phyloP scores from a whole-genome alignment of 2,797 vertebrate species.

The Lindbergichthys nudifrons region DNA sequence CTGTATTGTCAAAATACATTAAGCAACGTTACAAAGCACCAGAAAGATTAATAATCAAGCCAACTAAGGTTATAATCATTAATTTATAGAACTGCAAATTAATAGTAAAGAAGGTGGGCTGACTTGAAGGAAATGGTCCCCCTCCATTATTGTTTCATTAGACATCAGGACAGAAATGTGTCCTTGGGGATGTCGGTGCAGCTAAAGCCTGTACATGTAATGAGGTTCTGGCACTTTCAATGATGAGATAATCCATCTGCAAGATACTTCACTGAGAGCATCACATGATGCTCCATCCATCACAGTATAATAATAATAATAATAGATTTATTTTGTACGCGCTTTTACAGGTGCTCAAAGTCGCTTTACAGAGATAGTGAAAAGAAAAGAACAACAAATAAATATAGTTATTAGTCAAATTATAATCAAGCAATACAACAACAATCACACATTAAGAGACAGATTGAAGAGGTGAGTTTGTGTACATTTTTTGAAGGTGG shows the following conservation, averaged over 20 bases:
- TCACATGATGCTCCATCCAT: not conserved
- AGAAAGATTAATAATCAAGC: not conserved
- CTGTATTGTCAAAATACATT: not conserved
- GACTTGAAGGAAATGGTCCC: constrained; percentile 21
- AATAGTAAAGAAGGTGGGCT: constrained; percentile 11
- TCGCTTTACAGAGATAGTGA: no score
- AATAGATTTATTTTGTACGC: no score
- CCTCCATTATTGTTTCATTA: constrained; percentile 29
- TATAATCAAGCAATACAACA: no score
- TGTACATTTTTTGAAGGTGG: no score
- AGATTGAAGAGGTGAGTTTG: no score
- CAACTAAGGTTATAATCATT: not conserved
- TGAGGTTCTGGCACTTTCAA: constrained; percentile 54
- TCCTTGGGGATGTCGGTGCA: constrained; percentile 49
- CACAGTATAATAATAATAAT: not conserved
- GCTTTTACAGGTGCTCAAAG: no score
- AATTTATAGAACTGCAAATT: not conserved
- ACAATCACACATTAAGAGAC: no score
- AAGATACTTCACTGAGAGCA: constrained; percentile 16
- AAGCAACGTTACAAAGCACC: not conserved
- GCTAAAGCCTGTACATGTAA: constrained; percentile 51
- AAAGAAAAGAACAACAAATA: no score
- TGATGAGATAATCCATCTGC: constrained; percentile 48
- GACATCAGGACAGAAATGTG: constrained; percentile 28
- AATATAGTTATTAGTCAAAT: no score